These are phyloP conservation scores for Manacus vitellinus DNA, from an alignment of 2,113 vertebrate species.

Conservation along the genomic window DNA sequence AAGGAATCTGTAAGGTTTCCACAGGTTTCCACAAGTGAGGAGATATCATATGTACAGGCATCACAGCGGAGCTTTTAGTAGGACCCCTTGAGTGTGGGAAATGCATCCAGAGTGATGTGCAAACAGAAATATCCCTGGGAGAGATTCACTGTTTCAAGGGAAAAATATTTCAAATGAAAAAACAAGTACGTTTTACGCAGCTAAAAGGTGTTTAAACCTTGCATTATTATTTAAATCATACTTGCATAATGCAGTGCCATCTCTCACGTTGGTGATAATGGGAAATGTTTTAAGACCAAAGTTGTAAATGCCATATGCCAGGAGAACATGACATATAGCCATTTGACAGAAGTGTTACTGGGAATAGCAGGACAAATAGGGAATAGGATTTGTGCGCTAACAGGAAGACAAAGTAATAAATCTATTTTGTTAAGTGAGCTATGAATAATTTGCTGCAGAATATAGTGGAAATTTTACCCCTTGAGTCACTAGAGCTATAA, in stretches of 20 bases:
- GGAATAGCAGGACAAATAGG: neutral
- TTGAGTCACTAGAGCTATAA: neutral
- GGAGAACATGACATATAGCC: neutral
- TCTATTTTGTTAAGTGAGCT: neutral
- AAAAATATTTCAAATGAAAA: neutral
- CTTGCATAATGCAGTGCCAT: neutral
- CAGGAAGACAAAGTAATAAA: neutral
- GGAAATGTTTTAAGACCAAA: neutral
- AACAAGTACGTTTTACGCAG: neutral
- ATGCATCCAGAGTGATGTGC: rapidly evolving
- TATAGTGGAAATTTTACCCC: neutral
- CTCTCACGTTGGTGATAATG: neutral
- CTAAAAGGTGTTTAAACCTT: neutral
- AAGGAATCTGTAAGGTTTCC: neutral
- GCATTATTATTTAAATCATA: neutral
- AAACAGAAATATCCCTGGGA: neutral
- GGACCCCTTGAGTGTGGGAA: neutral
- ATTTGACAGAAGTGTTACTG: neutral
- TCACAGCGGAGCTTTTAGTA: neutral
- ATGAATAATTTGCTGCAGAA: neutral
- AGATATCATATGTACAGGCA: rapidly evolving
- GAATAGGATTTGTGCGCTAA: neutral
- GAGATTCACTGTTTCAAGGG: neutral
- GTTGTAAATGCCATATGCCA: neutral
- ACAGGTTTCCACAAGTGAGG: neutral